Conservation (phyloP, 2,113 vertebrate species). For the Chloebia gouldiae region DNA sequence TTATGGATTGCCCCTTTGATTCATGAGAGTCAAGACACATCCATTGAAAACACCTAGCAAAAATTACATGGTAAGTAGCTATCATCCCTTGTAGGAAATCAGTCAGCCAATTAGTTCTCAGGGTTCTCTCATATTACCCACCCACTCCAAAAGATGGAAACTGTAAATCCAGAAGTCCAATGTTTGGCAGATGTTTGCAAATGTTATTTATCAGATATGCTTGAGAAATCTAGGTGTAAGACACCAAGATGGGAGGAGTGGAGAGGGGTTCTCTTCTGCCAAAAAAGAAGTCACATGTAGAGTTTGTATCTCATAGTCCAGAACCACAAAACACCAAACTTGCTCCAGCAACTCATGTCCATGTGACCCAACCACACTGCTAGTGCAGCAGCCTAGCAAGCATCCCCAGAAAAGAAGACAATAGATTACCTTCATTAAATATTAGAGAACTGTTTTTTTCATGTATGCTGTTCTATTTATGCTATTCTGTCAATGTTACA, state of each 20-base stretch:
- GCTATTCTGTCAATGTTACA: not conserved
- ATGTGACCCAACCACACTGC: not conserved
- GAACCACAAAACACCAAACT: not conserved
- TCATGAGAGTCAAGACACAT: not conserved
- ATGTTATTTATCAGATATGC: not conserved
- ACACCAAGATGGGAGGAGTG: not conserved
- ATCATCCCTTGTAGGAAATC: not conserved
- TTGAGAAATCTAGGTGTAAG: not conserved
- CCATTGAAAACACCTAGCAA: not conserved
- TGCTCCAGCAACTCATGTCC: not conserved
- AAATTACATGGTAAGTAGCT: not conserved
- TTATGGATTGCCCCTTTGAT: not conserved
- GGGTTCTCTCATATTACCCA: not conserved
- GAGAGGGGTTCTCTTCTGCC: not conserved
- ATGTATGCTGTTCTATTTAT: not conserved
- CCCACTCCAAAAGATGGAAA: not conserved
- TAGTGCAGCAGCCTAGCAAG: not conserved
- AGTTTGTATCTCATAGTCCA: not conserved
- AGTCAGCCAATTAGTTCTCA: not conserved
- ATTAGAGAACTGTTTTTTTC: not conserved
- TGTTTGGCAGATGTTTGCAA: not conserved
- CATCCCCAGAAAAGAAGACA: not conserved
- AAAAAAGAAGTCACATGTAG: not conserved
- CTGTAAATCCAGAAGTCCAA: not conserved
- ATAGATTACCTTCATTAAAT: not conserved